phyloP scores from a whole-genome alignment of 2,797 vertebrate genomes.

The Microchirus variegatus region DNA sequence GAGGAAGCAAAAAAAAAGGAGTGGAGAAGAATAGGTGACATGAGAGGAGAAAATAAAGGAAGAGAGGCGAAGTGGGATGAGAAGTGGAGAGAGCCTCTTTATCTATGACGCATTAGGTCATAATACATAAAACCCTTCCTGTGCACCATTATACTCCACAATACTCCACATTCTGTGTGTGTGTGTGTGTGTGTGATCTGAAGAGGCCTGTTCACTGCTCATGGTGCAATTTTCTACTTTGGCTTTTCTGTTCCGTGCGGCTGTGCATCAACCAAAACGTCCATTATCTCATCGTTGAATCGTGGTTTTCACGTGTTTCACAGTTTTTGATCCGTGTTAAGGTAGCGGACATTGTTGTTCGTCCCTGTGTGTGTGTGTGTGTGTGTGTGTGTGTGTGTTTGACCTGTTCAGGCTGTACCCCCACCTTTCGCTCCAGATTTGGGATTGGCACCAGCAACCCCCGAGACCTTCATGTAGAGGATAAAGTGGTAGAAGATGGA shows the following conservation, averaged over 20 bases:
- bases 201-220: constrained; percentile 50
- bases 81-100: constrained; percentile 58
- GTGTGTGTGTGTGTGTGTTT: no score
- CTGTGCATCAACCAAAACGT: constrained; percentile 42
- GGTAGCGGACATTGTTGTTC: no score
- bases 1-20: no score
- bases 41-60: not conserved
- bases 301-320: not conserved
- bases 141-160: constrained; percentile 49
- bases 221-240: constrained; percentile 53
- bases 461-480: no score
- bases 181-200: constrained; percentile 10
- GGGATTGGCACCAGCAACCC: no score
- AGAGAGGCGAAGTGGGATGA: constrained; percentile 2
- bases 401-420: no score
- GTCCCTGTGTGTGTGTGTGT: no score
- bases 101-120: constrained; percentile 45
- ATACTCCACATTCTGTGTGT: constrained; percentile 11
- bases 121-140: constrained; percentile 46
- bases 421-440: no score
- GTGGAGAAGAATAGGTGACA: not conserved
- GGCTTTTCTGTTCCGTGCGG: constrained; percentile 24
- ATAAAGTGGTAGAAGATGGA: no score
- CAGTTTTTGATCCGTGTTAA: not conserved
- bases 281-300: constrained; percentile 40